Base-by-base conservation (phyloP, 1,140 invertebrate genomes). In the Philopotamus ludificatus region DNA sequence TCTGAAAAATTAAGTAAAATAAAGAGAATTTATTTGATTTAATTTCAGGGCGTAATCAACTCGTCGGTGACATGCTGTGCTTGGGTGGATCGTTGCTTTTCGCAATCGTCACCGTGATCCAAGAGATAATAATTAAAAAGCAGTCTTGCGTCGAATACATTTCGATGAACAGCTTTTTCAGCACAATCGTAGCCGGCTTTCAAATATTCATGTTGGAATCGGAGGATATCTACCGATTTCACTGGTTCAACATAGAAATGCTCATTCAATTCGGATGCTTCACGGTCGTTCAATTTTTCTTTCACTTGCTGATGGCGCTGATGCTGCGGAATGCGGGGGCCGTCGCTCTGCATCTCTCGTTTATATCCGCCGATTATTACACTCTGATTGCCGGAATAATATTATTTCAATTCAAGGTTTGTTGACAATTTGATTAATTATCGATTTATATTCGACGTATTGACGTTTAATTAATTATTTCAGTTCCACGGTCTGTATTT, bases 351-450 rank as follows among this genome's bases (percentile, higher is more conserved):
- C 93, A 94, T 74, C 78, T 95, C 15, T 89, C 91, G 3, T 84
- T 94, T 59, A 78, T 95, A 21, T 91, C 92, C 0, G 86, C 92
- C 0, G 92, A 94, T 78, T 94, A 93, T 74, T 94, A 93, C 76
- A 87, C 91, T 34, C 83, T 94, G 39, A 82, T 95, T 57, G 82
- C 87, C 63, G 91, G 92, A 67, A 87, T 94, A 72, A 83, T 89
- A 70, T 81, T 93, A 63, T 92, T 93, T 75, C 85, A 90, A 60
- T 93, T 92, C 77, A 87, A 91, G 83, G 92, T 93, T 78, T 79
- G 74, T 74, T 47, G 55, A 67, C 16, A 16, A n/a, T 44, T 54
- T 60, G 3, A 39, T 15, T 20, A 34, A 34, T 34, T 47, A 9
- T 15, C 7, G 4, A 16, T 47, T 4, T 4, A 34, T 7, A 34